Conservation (phyloP, 2,888 invertebrate genomes). For the Acleris emargana region DNA sequence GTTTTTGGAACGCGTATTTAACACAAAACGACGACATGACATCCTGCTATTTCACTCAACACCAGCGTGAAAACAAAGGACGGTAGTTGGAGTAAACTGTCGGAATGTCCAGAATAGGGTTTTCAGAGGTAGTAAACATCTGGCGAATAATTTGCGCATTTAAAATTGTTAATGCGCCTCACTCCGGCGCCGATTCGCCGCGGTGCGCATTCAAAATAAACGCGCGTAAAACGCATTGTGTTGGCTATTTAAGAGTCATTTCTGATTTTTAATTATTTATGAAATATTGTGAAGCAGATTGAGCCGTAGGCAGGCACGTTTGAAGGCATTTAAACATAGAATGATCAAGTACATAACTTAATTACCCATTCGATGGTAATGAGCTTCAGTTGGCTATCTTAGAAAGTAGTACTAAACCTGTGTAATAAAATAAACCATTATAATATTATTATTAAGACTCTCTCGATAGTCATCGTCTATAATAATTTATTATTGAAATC, state of each 20-base stretch:
- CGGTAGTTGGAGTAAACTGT: slow-evolving; percentile 4
- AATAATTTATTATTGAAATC: too few species aligned
- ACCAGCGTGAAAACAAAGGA: slow-evolving; percentile 12
- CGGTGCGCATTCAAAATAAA: slow-evolving; percentile 26
- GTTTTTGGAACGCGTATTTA: slow-evolving; percentile 12
- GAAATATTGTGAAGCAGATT: slow-evolving; percentile 6
- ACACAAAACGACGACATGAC: neutral
- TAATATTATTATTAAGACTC: too few species aligned
- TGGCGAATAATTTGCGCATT: slow-evolving; percentile 71
- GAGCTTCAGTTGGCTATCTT: too few species aligned
- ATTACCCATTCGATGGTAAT: too few species aligned
- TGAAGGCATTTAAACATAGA: too few species aligned
- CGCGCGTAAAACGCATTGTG: slow-evolving; percentile 14
- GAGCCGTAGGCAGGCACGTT: neutral
- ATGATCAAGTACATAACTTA: too few species aligned
- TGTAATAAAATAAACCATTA: too few species aligned
- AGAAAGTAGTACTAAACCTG: too few species aligned
- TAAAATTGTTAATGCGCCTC: slow-evolving; percentile 60
- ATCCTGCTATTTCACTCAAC: slow-evolving; percentile 10
- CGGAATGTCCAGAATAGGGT: slow-evolving; percentile 18
- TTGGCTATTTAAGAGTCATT: slow-evolving; percentile 17
- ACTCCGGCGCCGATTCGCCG: slow-evolving; percentile 22
- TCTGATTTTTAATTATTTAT: slow-evolving; percentile 7
- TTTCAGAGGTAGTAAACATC: slow-evolving; percentile 45
- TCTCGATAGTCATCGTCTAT: too few species aligned